Percentiles rank a stretch among this genome's conserved stretches.
These are phyloP conservation scores for Crotophaga sulcirostris DNA, from an alignment of 2,113 vertebrate species.

Conservation along the genomic window DNA sequence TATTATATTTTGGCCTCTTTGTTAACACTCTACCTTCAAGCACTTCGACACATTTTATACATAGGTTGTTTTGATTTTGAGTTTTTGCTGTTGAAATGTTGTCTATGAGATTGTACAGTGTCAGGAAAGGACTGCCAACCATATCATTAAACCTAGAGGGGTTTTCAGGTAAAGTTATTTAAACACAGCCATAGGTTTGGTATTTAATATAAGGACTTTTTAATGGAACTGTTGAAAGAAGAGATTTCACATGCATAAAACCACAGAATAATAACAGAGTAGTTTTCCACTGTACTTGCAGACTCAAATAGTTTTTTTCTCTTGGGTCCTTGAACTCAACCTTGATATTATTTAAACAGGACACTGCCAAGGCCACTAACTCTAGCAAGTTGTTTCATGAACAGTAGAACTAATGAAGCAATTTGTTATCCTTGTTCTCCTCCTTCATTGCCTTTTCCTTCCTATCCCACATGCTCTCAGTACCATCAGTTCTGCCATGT, in stretches of 20 bases:
- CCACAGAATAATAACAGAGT: conserved; percentile 42
- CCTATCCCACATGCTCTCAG: background rate
- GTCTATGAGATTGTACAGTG: background rate
- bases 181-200: background rate
- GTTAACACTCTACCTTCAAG: background rate
- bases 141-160: background rate
- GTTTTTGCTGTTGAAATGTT: background rate
- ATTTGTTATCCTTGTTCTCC: background rate
- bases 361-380: conserved; percentile 13
- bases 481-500: background rate
- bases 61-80: background rate
- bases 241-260: conserved; percentile 32
- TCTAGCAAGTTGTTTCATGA: background rate
- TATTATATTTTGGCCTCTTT: background rate
- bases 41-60: background rate
- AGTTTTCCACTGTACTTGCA: conserved; percentile 53
- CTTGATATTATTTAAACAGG: conserved; percentile 53
- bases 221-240: conserved; percentile 55
- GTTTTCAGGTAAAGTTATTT: conserved; percentile 43
- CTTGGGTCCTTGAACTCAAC: conserved; percentile 6
- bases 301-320: conserved; percentile 34
- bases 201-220: conserved; percentile 36
- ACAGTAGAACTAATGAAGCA: background rate
- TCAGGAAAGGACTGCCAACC: background rate
- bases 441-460: background rate